Base-by-base conservation (phyloP, 2,888 invertebrate species). In the Pseudanteris insignis region DNA sequence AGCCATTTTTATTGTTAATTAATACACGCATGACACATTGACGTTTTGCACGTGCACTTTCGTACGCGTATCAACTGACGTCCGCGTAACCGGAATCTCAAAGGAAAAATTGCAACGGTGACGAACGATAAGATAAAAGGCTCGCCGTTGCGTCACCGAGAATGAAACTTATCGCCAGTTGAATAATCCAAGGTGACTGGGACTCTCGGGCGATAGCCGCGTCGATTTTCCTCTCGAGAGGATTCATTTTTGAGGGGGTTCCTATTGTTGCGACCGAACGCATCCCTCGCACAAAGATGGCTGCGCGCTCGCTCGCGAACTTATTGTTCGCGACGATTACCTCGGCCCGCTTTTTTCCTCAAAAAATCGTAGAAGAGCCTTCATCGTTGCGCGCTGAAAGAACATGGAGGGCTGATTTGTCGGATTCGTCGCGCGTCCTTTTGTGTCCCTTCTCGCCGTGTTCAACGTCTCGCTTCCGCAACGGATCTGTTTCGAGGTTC, bases 281-380 rank as follows among this genome's bases (percentile, higher is more conserved):
- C 53, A 30, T 21, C 43, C 14, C 26, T 43, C 38, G 37, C 36
- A 41, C 47, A 55, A 55, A 64, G 54, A 59, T 63, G 65, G 62
- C 64, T 32, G 48, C 41, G 36, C 21, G 28, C 21, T 57, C 41
- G 53, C 43, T 60, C 50, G 60, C 50, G 47, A 63, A 67, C 69
- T 70, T 67, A 67, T 67, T 70, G 70, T 70, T 67, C 66, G 65
- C 61, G 64, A 55, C 67, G 70, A 70, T 71, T 71, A 70, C 69
- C 69, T 68, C 65, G 65, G 67, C 53, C 65, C 46, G 33, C 25
- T 32, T 54, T n/a, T 62, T 38, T 51, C 59, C 46, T 30, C 43
- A 33, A 58, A 62, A 64, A 62, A 59, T 62, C 55, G 59, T 54
- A 54, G 9, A 40, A 51, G 44, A 47, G 40, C n/a, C n/a, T n/a